Evolutionary conservation across 2,888 invertebrate genomes (phyloP).

Genomic region (Colletes collaris): DNA sequence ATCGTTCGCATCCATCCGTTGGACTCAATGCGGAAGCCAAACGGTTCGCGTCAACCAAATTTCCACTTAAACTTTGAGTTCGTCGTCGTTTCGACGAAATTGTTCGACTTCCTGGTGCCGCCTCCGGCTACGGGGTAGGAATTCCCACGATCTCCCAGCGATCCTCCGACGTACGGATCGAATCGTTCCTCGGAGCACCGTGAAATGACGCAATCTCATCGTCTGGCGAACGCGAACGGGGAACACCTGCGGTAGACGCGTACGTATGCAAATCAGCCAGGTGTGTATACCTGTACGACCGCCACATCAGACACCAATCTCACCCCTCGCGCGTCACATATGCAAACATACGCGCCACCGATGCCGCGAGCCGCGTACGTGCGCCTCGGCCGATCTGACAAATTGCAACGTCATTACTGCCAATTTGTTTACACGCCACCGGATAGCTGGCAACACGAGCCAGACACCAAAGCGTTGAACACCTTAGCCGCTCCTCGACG

Average conservation of each 20-base stretch:
- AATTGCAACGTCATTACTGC: conserved; percentile 81
- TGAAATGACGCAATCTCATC: conserved; percentile 49
- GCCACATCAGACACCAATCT: conserved; percentile 63
- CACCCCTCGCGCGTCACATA: conserved; percentile 54
- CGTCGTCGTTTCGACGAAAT: conserved; percentile 6
- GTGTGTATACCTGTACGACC: conserved; percentile 55
- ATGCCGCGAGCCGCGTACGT: conserved; percentile 33
- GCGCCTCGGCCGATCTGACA: conserved; percentile 75
- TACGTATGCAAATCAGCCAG: conserved; percentile 65
- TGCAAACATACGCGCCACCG: conserved; percentile 38
- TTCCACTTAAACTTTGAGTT: conserved; percentile 13
- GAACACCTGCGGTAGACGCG: conserved; percentile 49
- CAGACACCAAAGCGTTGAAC: conserved; percentile 53
- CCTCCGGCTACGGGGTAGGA: background rate
- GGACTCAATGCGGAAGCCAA: background rate
- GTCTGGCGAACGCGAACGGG: conserved; percentile 16
- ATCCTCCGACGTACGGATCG: conserved; percentile 28
- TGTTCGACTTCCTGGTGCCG: background rate
- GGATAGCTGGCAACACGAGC: conserved; percentile 74
- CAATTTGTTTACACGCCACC: conserved; percentile 80
- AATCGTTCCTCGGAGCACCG: conserved; percentile 39
- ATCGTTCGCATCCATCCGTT: background rate
- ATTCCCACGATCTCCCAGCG: conserved; percentile 3
- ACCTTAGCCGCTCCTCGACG: conserved; percentile 39
- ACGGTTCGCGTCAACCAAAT: conserved; percentile 3